Conservation (phyloP, 2,113 vertebrate species). For the Rattus rattus region DNA sequence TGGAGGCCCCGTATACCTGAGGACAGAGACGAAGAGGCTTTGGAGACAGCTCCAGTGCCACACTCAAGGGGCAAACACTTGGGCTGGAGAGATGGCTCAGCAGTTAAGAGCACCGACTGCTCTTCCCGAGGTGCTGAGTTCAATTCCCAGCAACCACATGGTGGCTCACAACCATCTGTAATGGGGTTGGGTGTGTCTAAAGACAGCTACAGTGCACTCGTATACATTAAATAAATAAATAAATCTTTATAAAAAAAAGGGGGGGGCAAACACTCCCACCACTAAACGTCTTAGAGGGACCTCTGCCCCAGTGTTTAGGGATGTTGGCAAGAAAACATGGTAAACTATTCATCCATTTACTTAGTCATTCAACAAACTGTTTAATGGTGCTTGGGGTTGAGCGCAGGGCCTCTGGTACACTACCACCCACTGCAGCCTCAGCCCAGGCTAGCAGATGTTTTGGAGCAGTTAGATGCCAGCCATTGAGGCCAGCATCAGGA, state of each 20-base stretch:
- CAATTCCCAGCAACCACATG: no score
- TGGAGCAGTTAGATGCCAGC: neutral
- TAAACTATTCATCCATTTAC: slow-evolving; percentile 8
- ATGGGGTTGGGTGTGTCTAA: no score
- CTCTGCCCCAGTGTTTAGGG: neutral
- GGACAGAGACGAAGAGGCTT: neutral
- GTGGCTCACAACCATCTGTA: no score
- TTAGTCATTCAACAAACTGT: slow-evolving; percentile 21
- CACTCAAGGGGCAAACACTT: neutral
- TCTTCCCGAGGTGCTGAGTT: no score
- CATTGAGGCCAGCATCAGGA: neutral
- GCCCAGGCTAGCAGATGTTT: neutral
- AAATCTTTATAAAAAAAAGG: no score
- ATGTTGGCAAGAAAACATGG: slow-evolving; percentile 12
- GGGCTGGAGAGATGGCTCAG: no score
- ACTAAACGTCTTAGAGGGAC: neutral
- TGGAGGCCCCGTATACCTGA: slow-evolving; percentile 97
- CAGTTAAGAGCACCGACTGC: no score
- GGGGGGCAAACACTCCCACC: neutral
- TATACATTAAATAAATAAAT: no score
- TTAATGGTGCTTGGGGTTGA: neutral
- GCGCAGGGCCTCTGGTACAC: neutral
- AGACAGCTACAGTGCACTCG: no score
- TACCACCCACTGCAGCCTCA: neutral
- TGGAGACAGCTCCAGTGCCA: neutral